Percentiles rank a stretch among this genome's conserved stretches.
Conservation (phyloP, 1,140 invertebrate species). For the Hesperophylax magnus region DNA sequence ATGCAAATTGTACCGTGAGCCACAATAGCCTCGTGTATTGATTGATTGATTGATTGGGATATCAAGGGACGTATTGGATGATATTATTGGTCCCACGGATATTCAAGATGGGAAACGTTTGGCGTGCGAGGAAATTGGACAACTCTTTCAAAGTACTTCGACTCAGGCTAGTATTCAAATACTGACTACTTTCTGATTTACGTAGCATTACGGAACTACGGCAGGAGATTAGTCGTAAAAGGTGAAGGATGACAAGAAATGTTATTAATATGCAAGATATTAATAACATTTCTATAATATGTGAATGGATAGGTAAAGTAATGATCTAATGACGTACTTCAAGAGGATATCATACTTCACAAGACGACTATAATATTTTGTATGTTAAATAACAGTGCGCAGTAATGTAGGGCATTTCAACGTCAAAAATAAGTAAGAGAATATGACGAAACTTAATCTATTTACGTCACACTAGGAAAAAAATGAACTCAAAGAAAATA, state of each 20-base stretch:
- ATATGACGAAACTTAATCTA: no score
- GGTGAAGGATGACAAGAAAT: neutral
- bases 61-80: neutral
- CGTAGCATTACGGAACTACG: neutral
- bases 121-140: conserved; percentile 6
- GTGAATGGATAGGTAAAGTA: no score
- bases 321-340: no score
- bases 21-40: conserved; percentile 20
- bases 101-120: neutral
- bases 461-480: no score
- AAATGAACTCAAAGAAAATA: no score
- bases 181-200: neutral
- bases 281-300: no score
- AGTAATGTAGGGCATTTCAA: no score
- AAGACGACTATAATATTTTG: no score
- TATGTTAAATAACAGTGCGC: no score
- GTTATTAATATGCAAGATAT: no score
- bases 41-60: conserved; percentile 18
- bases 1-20: conserved; percentile 4
- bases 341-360: no score
- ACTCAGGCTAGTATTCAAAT: conserved; percentile 1
- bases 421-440: no score
- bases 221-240: neutral
- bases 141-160: conserved; percentile 5
- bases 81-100: neutral